Evolutionary conservation across 2,797 vertebrate genomes (phyloP).

Genomic region (Pseudocheirus occidentalis): DNA sequence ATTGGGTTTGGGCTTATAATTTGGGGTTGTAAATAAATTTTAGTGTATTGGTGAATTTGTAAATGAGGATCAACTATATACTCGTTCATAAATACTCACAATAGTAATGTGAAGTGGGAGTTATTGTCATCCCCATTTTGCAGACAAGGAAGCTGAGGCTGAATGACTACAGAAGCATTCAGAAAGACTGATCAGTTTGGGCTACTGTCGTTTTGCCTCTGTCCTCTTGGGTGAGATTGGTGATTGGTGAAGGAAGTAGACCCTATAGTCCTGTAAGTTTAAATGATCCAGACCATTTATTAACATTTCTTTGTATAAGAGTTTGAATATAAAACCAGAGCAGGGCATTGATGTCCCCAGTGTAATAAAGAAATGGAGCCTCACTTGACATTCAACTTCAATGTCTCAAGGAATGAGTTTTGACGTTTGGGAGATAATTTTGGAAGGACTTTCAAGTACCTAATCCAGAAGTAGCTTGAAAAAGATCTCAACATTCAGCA

Average conservation of each 20-base stretch:
- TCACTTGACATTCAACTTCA: not conserved
- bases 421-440: not conserved
- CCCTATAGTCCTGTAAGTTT: not conserved
- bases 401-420: not conserved
- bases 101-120: not conserved
- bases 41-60: not conserved
- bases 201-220: not conserved
- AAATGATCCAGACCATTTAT: not conserved
- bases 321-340: not conserved
- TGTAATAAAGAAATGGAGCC: not conserved
- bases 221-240: not conserved
- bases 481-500: not conserved
- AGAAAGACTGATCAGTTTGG: not conserved
- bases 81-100: not conserved
- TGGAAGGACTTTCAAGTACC: not conserved
- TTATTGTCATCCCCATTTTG: not conserved
- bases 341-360: not conserved
- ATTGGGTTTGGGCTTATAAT: not conserved
- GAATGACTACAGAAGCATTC: not conserved
- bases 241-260: not conserved
- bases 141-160: not conserved
- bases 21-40: not conserved
- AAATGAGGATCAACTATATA: not conserved
- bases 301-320: not conserved
- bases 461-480: not conserved